These are phyloP conservation scores for Sphenopsis melanotis DNA, from an alignment of 2,797 vertebrate species.

Conservation along the genomic window DNA sequence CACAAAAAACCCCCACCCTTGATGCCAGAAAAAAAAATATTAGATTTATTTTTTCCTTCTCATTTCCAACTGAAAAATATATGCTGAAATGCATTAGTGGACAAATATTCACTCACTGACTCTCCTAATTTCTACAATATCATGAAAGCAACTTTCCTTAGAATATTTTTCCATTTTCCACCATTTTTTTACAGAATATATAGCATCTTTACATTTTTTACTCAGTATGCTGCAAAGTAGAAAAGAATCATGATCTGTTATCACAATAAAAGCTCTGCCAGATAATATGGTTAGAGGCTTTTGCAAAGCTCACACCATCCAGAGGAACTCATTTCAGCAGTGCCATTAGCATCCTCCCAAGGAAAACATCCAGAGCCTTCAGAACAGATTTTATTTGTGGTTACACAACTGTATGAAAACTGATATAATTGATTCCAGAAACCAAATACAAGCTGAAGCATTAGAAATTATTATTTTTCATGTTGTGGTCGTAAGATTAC, in stretches of 20 bases:
- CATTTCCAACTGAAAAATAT: background rate
- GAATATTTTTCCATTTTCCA: background rate
- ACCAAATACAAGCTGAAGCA: background rate
- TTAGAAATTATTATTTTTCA: background rate
- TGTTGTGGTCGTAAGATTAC: background rate
- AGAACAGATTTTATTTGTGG: background rate
- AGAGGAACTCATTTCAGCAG: background rate
- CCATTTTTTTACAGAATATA: background rate
- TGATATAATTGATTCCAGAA: background rate
- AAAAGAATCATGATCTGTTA: background rate
- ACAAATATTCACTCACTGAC: background rate
- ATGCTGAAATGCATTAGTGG: background rate
- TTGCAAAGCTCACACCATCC: background rate
- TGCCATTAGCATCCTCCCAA: background rate
- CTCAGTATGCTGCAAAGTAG: background rate
- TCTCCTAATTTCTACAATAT: background rate
- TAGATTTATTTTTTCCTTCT: background rate
- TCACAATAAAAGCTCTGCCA: background rate
- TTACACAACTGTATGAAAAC: background rate
- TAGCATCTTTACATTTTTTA: background rate
- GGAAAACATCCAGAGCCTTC: background rate
- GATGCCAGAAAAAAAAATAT: background rate
- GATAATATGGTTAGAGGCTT: background rate
- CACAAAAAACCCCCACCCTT: fast-evolving
- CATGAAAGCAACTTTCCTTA: background rate